Evolutionary conservation across 23 tunicate species (phyloP), one percentile per base, ranked within the genome.

Genomic region (Styela plicata): DNA sequence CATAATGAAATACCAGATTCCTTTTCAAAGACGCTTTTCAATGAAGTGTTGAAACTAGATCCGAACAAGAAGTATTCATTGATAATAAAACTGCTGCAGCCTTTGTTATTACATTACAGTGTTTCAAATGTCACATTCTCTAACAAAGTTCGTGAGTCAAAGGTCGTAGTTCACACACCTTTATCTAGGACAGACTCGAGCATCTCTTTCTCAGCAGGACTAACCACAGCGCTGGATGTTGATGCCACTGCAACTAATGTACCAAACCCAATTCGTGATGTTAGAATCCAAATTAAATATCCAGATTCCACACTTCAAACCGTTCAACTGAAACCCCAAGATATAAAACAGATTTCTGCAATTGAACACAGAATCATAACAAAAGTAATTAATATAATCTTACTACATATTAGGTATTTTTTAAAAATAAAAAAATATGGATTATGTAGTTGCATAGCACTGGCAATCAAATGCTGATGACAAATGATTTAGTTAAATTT

Each of bases 141-240:
- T 57, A 93, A 88, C 85, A 93, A 76, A 86, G 91, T 91, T 63
- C 88, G 73, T 36, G 80, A 86, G 73, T 83, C 97, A 67, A 66
- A 64, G 29, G 90, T 91, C 0, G 61, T 74, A 24, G 73, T 91
- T 34, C 88, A 83, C 53, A 79, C 86, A 67, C 97, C 97, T 2
- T 79, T 76, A 52, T 79, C 94, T 37, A 80, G 74, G 64, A 78
- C 82, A 18, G 93, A 88, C 74, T 74, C 89, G 21, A 85, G 87
- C 27, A 85, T 85, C 24, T 65, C 83, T 17, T 73, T 93, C 24
- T 80, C 85, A 20, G 84, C 98, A 3, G 93, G 93, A 26, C 36
- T 93, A 34, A 84, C 91, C 7, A 86, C 90, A 2, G 67, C 87
- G 2, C 44, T 93, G 2, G 68, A 93, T 25, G 79, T 93, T 63